Percentiles rank a stretch among this genome's conserved stretches.
These are phyloP conservation scores for Helarctos malayanus DNA, from an alignment of 2,797 vertebrate species.

Conservation along the genomic window DNA sequence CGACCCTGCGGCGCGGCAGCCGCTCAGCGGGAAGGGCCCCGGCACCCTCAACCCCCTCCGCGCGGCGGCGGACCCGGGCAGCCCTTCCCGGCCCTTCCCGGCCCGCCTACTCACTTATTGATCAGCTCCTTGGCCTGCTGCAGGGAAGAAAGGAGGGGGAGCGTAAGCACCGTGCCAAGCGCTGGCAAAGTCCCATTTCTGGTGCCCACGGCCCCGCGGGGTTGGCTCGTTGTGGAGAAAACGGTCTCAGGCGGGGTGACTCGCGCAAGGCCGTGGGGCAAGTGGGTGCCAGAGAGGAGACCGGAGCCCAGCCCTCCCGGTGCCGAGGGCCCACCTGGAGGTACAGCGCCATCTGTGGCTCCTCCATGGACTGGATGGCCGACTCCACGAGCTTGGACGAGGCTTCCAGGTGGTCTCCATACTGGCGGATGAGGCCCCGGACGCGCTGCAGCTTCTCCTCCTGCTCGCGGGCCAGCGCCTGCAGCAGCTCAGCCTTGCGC, in stretches of 20 bases:
- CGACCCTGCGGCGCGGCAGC: slow-evolving; percentile 89
- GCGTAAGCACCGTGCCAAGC: slow-evolving; percentile 54
- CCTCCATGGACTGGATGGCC: slow-evolving; percentile 94
- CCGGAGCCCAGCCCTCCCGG: background rate
- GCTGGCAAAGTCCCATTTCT: background rate
- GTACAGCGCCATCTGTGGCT: slow-evolving; percentile 94
- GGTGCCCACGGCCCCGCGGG: background rate
- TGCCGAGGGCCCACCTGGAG: slow-evolving; percentile 90
- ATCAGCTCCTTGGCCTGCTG: slow-evolving; percentile 94
- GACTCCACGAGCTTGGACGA: slow-evolving; percentile 94
- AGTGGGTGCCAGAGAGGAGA: background rate
- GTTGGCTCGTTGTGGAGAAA: background rate
- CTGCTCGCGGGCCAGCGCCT: slow-evolving; percentile 91
- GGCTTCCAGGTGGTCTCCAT: slow-evolving; percentile 92
- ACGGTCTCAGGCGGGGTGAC: background rate
- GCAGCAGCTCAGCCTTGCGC: slow-evolving; percentile 93
- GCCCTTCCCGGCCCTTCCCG: background rate
- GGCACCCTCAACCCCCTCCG: background rate
- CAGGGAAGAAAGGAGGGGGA: slow-evolving; percentile 62
- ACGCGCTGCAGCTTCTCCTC: slow-evolving; percentile 92
- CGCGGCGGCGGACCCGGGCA: fast-evolving
- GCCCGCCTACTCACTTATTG: slow-evolving; percentile 92
- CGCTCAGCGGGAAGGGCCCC: background rate
- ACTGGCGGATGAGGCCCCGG: slow-evolving; percentile 91
- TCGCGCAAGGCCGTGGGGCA: background rate